These are phyloP conservation scores for Baccha elongata DNA, from an alignment of 2,888 invertebrate species.

Conservation along the genomic window DNA sequence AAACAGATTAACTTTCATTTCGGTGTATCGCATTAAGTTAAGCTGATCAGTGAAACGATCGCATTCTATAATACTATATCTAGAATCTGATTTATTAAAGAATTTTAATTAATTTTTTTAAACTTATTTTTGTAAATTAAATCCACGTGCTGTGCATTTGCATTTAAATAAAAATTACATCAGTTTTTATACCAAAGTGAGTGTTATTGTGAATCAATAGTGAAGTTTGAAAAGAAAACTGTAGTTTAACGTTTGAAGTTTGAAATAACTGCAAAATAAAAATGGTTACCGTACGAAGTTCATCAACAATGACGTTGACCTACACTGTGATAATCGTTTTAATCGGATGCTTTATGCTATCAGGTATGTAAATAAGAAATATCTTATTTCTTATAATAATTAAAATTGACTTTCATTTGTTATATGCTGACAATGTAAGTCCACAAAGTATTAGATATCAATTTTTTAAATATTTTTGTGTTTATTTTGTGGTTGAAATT, in stretches of 20 bases:
- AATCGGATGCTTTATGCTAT: constrained; percentile 77
- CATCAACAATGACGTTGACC: constrained; percentile 71
- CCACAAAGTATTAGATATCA: no score
- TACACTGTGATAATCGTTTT: constrained; percentile 77
- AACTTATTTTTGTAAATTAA: background rate
- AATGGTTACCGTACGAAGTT: constrained; percentile 54
- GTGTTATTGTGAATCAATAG: background rate
- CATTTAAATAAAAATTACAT: background rate
- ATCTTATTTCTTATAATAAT: background rate
- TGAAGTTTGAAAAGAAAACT: background rate
- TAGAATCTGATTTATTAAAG: background rate
- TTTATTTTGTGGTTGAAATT: background rate
- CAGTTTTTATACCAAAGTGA: background rate
- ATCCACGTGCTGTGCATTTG: constrained; percentile 3
- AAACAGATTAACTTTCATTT: constrained; percentile 38
- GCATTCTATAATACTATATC: background rate
- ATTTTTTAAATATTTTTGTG: no score
- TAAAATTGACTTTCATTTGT: background rate
- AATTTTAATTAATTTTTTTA: constrained; percentile 10
- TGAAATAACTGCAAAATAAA: constrained; percentile 4
- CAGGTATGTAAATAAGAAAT: constrained; percentile 76
- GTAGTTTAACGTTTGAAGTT: constrained; percentile 4
- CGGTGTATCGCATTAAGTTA: constrained; percentile 51
- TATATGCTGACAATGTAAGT: background rate
- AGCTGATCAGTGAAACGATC: constrained; percentile 56